Evolutionary conservation across 1,140 invertebrate species (phyloP).

Genomic region (Drosophila auraria): DNA sequence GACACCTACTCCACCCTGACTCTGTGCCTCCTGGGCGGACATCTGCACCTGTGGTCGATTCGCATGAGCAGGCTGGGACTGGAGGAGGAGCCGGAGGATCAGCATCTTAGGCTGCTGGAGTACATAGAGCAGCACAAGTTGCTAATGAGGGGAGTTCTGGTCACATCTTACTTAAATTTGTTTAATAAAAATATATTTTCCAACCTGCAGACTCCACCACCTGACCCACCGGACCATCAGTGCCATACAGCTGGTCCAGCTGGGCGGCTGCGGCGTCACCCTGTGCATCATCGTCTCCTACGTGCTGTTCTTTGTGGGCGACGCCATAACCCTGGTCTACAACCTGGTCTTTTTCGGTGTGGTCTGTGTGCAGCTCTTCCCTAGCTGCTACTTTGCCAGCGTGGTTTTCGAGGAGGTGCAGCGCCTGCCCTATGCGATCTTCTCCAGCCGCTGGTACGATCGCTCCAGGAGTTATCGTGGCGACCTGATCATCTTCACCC

Average conservation of each 20-base stretch:
- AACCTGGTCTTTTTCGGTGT: constrained; percentile 46
- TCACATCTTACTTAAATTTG: too few species aligned
- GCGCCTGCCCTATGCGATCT: constrained; percentile 63
- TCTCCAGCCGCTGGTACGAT: constrained; percentile 62
- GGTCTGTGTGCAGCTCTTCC: constrained; percentile 66
- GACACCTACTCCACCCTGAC: constrained; percentile 51
- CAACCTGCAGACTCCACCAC: constrained; percentile 35
- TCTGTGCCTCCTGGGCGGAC: constrained; percentile 50
- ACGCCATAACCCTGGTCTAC: constrained; percentile 46
- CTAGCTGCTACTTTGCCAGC: constrained; percentile 73
- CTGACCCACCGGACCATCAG: constrained; percentile 42
- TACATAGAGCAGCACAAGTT: constrained; percentile 52
- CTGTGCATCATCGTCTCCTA: constrained; percentile 67
- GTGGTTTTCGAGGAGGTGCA: constrained; percentile 50
- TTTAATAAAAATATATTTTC: background rate
- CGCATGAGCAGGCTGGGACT: constrained; percentile 42
- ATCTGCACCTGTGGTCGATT: constrained; percentile 48
- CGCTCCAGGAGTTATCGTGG: constrained; percentile 27
- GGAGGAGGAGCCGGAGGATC: background rate
- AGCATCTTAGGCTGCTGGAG: constrained; percentile 10
- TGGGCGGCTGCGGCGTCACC: constrained; percentile 53
- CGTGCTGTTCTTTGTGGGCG: constrained; percentile 57
- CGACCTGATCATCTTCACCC: constrained; percentile 51
- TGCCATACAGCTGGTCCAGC: constrained; percentile 47
- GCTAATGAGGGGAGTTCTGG: constrained; percentile 41